phyloP scores from a whole-genome alignment of 2,113 vertebrate species.

The Anser cygnoides region DNA sequence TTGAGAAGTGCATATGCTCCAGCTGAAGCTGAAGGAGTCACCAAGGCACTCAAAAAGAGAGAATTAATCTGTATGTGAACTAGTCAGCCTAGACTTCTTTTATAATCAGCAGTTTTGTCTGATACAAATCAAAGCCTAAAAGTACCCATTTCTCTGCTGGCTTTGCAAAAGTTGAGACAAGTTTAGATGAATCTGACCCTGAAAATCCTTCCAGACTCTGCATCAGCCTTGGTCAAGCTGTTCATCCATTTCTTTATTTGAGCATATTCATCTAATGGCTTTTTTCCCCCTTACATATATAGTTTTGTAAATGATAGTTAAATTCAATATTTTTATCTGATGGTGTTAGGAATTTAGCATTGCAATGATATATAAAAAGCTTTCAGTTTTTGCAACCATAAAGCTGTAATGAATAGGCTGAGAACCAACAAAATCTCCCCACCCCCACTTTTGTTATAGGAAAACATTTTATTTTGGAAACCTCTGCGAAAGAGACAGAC shows the following conservation, averaged over 20 bases:
- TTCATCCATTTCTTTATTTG: background rate
- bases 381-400: background rate
- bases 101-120: background rate
- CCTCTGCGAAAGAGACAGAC: background rate
- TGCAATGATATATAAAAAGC: background rate
- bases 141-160: background rate
- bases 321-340: background rate
- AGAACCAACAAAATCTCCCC: background rate
- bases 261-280: background rate
- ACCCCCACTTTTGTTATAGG: fast-evolving
- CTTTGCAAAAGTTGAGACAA: background rate
- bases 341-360: background rate
- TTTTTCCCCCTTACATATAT: background rate
- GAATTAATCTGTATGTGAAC: background rate
- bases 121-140: background rate
- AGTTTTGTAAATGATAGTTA: background rate
- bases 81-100: background rate
- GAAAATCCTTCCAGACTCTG: background rate
- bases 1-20: fast-evolving
- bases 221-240: background rate
- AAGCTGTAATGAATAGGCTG: background rate
- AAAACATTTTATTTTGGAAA: background rate
- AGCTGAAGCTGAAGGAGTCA: background rate
- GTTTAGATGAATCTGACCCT: background rate
- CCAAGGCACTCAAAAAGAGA: background rate